Evolutionary conservation across 2,888 invertebrate species (phyloP).

Genomic region (Ichneumoninae sp.): DNA sequence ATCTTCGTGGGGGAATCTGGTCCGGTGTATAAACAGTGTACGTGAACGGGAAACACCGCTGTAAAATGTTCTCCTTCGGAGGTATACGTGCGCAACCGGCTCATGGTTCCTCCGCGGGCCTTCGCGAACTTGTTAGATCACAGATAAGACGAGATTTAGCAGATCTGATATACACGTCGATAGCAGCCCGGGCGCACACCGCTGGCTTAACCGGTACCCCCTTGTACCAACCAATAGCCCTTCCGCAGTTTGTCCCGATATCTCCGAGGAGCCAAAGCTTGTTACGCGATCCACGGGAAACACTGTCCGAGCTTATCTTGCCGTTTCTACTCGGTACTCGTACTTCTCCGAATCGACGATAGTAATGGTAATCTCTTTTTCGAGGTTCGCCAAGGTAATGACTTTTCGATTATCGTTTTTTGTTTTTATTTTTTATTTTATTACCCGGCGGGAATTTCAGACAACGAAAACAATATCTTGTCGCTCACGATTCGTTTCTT

Average conservation of each 20-base stretch:
- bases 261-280: constrained; percentile 31
- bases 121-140: constrained; percentile 82
- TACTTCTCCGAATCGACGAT: constrained; percentile 14
- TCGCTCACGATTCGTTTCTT: no score
- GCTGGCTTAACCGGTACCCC: constrained; percentile 2
- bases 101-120: constrained; percentile 57
- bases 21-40: constrained; percentile 53
- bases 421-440: neutral
- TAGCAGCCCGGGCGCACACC: constrained; percentile 36
- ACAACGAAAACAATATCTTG: no score
- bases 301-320: constrained; percentile 42
- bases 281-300: constrained; percentile 29
- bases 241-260: constrained; percentile 47
- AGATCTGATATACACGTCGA: constrained; percentile 79
- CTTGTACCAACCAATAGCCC: constrained; percentile 32
- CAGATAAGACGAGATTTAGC: constrained; percentile 82
- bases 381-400: constrained; percentile 2
- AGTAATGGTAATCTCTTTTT: neutral
- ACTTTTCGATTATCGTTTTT: neutral
- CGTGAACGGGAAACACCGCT: constrained; percentile 40
- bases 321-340: constrained; percentile 40
- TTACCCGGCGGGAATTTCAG: no score
- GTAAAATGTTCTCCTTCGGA: constrained; percentile 70
- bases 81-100: constrained; percentile 36
- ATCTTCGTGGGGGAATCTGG: constrained; percentile 74